Base-by-base conservation (phyloP, 2,888 invertebrate genomes). In the Drosophila aldrichi region DNA sequence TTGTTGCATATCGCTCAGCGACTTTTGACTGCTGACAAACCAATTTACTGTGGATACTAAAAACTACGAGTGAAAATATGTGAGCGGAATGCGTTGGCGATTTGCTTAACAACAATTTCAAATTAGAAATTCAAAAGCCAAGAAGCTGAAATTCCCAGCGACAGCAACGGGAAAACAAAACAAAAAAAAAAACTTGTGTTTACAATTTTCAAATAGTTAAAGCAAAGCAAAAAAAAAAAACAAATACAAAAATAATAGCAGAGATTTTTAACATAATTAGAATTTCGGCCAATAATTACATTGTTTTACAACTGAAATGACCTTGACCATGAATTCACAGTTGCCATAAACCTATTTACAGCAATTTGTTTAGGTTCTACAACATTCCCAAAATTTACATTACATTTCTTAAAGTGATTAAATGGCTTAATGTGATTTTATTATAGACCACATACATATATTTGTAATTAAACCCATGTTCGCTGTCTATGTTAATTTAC, bases 21-120 rank as follows among this genome's bases (percentile, higher is more conserved):
- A 20, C 34, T 51, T 22, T 34, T 34, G 48, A 43, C 49, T 66
- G 80, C 80, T 70, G 80, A 76, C 77, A 77, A 75, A 70, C 76
- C 76, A 79, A 79, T 77, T 77, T 79, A 66, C 66, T 29, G 64
- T 49, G 48, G 12, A 44, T 58, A 65, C 51, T 61, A 58, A 51
- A 79, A 79, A 64, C 64, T 60, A 62, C 61, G 34, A 40, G n/a
- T 12, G 41, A 70, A 74, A 48, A 25, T 57, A 32, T 54, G 46
- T 60, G 32, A 25, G 51, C 2, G 20, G 54, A 69, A 76, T 58
- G 54, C 36, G 41, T 41, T 36, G 38, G 20, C 34, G 52, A 69
- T 38, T 66, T 18, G 36, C 22, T n/a, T 18, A 32, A 32, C 46
- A 46, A 38, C 65, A 36, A 40, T 20, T 46, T 18, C 8, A 64